Base-by-base conservation (phyloP, 1,140 invertebrate species). In the Acarapis woodi region DNA sequence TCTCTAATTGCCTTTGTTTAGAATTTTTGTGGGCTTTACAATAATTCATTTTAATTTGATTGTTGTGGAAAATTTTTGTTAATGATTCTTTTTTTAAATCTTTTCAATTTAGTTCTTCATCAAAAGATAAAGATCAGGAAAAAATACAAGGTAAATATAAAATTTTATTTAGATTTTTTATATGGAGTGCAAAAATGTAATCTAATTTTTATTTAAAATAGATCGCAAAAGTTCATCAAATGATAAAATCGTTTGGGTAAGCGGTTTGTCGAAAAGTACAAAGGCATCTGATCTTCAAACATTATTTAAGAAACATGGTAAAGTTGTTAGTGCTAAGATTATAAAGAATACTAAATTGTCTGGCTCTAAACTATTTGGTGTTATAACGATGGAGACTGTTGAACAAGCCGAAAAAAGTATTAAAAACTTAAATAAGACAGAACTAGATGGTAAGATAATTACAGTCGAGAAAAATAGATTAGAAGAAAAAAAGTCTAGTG, bases 241-340 rank as follows among this genome's bases (percentile, higher is more conserved):
- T 10, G 20, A 19, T 32, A 35, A 19, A 4, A 79, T 82, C 54
- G 58, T 93, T 4, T 90, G 82, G 80, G 77, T 93, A 29, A 85
- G 77, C 48, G 79, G 80, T 21, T 58, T 93, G 37, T 76, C 79
- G 0, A 71, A 77, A 3, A 67, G 69, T 24, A 88, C 82, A 19
- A 64, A 76, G 25, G 83, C 83, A 21, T 79, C 76, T 32, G 82
- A 90, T 56, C 58, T 93, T 40, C 90, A 90, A 53, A 67, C 73
- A 38, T 63, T 83, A 15, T 83, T 88, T 49, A 78, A 73, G 14
- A 77, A 78, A 51, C 71, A 78, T 62, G 83, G 82, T 46, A 90
- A 88, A 65, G 83, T 67, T 10, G 52, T 83, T 49, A 79, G 77
- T 36, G 82, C 82, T 0, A 90, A 90, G 61, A 74, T 93, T n/a